phyloP scores from a whole-genome alignment of 2,113 vertebrate species.

The Antechinus stuartii region DNA sequence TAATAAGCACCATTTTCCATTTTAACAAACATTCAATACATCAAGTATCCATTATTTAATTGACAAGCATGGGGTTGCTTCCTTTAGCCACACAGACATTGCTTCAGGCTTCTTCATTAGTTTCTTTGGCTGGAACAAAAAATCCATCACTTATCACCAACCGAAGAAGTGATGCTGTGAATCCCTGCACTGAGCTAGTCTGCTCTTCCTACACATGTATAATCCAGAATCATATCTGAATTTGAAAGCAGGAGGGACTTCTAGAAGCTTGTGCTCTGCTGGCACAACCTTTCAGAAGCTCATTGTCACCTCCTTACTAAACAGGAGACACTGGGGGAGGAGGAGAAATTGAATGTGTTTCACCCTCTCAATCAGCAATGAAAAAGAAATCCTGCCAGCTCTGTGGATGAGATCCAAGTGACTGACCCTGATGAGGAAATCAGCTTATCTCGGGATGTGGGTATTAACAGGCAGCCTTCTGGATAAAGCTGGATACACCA shows the following conservation, averaged over 20 bases:
- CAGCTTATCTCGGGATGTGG: background rate
- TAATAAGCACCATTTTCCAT: background rate
- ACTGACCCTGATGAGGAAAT: background rate
- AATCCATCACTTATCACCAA: background rate
- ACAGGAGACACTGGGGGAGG: background rate
- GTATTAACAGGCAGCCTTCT: background rate
- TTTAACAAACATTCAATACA: background rate
- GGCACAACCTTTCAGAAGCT: background rate
- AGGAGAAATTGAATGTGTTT: conserved; percentile 40
- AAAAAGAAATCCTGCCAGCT: background rate
- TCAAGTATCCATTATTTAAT: background rate
- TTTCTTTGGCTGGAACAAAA: background rate
- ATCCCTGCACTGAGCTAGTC: background rate
- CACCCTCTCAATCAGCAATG: background rate
- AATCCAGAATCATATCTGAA: background rate
- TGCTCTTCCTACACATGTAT: background rate
- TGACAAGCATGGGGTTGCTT: background rate
- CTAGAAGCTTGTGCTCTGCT: background rate
- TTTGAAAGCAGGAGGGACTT: background rate
- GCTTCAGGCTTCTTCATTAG: background rate
- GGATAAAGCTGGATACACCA: background rate
- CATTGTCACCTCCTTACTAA: background rate
- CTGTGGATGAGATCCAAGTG: conserved; percentile 28
- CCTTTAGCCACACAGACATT: background rate
- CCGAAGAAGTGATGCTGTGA: background rate